Conservation (phyloP, 2,797 vertebrate genomes). For the Perdix hodgsoniae region DNA sequence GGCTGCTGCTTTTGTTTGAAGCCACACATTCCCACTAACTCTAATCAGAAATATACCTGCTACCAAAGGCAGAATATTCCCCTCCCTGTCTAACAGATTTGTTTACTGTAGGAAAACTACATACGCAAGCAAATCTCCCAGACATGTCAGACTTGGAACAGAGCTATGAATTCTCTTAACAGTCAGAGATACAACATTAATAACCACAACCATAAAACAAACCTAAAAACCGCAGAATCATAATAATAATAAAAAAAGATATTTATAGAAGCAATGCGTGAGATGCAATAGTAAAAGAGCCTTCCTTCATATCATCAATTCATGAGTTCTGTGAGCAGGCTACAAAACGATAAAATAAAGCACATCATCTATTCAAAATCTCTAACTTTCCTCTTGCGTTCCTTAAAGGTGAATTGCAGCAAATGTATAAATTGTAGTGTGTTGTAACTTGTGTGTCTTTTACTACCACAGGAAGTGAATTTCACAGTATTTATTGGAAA, state of each 20-base stretch:
- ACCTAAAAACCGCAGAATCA: constrained; percentile 61
- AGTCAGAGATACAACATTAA: constrained; percentile 54
- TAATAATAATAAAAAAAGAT: constrained; percentile 42
- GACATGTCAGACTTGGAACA: constrained; percentile 55
- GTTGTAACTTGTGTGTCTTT: constrained; percentile 13
- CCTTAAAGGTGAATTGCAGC: constrained; percentile 20
- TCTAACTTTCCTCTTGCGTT: background rate
- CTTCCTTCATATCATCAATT: background rate
- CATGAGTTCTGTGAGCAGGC: constrained; percentile 12
- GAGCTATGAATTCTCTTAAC: constrained; percentile 49
- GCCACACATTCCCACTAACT: constrained; percentile 21
- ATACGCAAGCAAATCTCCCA: constrained; percentile 47
- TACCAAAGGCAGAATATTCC: constrained; percentile 1
- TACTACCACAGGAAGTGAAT: constrained; percentile 26
- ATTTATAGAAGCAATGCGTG: constrained; percentile 42
- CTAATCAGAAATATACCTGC: constrained; percentile 8
- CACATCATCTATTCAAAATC: constrained; percentile 1
- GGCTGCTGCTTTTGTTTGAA: constrained; percentile 1
- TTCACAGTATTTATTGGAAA: constrained; percentile 26
- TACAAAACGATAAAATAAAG: constrained; percentile 42
- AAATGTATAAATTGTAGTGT: background rate
- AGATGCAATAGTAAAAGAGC: constrained; percentile 48
- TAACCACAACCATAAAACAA: constrained; percentile 67
- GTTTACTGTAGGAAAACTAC: constrained; percentile 54
- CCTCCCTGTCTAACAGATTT: constrained; percentile 35